phyloP scores from a whole-genome alignment of 2,797 vertebrate species.

The Masticophis lateralis region DNA sequence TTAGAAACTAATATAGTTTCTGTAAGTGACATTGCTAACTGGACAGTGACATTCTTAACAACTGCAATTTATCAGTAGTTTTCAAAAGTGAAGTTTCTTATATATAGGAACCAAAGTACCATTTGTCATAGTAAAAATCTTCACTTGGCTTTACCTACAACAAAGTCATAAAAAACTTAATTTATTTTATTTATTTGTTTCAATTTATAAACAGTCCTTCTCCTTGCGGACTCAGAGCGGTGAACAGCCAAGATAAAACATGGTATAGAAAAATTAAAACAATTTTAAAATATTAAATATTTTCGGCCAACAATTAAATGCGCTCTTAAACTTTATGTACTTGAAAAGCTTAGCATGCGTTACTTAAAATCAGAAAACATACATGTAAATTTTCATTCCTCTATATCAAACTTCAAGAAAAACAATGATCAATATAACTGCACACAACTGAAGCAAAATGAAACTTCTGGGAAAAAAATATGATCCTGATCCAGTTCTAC shows the following conservation, averaged over 20 bases:
- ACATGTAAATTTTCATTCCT: neutral
- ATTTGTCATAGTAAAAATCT: neutral
- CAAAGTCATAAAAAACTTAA: neutral
- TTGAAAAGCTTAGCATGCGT: neutral
- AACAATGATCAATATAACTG: neutral
- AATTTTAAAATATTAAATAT: too few species aligned
- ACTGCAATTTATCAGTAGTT: neutral
- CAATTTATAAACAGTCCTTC: too few species aligned
- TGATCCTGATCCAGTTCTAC: too few species aligned
- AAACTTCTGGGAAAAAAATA: neutral
- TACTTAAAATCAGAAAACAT: neutral
- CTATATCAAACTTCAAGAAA: neutral
- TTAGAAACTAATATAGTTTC: neutral
- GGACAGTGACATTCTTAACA: neutral
- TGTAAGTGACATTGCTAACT: neutral
- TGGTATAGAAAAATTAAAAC: too few species aligned
- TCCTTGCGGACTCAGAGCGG: too few species aligned
- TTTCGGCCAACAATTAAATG: too few species aligned
- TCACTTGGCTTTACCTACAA: neutral
- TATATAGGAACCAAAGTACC: neutral
- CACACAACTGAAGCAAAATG: neutral
- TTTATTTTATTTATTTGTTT: too few species aligned
- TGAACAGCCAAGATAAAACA: too few species aligned
- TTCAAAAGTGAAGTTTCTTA: neutral
- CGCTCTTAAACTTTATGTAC: neutral